Conservation (phyloP, 2,888 invertebrate genomes). For the Chelonus formosanus region DNA sequence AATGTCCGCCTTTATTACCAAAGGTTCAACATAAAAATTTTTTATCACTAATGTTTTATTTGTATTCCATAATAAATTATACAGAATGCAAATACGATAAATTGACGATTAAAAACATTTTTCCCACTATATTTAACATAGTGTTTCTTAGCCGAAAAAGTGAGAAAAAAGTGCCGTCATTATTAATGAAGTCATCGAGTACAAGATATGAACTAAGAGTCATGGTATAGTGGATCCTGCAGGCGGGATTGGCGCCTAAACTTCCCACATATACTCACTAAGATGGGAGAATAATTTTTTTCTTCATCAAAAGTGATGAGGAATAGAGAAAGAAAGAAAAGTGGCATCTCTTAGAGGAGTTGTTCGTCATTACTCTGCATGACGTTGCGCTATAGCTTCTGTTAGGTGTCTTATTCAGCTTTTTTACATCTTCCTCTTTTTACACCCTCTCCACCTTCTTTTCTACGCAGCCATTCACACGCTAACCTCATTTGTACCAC, state of each 20-base stretch:
- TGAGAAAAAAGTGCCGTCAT: constrained; percentile 14
- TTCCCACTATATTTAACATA: constrained; percentile 18
- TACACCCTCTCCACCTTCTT: constrained; percentile 48
- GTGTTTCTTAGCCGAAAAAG: background rate
- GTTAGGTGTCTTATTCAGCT: constrained; percentile 45
- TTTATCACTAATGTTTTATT: constrained; percentile 14
- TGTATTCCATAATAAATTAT: background rate
- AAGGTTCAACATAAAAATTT: constrained; percentile 45
- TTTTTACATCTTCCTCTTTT: constrained; percentile 38
- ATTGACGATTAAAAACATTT: background rate
- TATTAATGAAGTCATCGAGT: constrained; percentile 32
- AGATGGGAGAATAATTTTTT: constrained; percentile 29
- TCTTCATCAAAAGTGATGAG: constrained; percentile 29
- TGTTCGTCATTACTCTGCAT: constrained; percentile 60
- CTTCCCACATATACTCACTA: constrained; percentile 20
- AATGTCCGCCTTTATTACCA: constrained; percentile 60
- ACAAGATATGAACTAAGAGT: constrained; percentile 28
- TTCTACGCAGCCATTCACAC: constrained; percentile 49
- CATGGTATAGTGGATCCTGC: constrained; percentile 39
- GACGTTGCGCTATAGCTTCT: constrained; percentile 57
- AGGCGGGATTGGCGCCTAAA: constrained; percentile 23
- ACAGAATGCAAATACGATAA: background rate
- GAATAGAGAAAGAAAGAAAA: constrained; percentile 29
- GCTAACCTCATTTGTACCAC: constrained; percentile 39
- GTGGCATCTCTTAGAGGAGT: constrained; percentile 53